phyloP scores from a whole-genome alignment of 2,888 invertebrate species.

The Keiferia lycopersicella region DNA sequence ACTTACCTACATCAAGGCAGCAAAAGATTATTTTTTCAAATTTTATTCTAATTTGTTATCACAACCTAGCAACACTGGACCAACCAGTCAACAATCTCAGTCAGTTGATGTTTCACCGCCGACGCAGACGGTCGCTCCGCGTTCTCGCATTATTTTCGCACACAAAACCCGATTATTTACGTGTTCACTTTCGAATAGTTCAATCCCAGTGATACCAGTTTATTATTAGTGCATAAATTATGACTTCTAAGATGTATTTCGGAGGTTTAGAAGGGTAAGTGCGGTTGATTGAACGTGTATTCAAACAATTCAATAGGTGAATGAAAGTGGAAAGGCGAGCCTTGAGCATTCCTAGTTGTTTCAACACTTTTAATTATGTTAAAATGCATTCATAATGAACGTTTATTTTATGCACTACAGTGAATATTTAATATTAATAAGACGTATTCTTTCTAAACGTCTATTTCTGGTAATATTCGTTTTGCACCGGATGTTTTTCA shows the following conservation, averaged over 20 bases:
- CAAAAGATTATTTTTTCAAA: too few relatives aligned
- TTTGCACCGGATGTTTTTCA: not conserved
- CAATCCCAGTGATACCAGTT: conserved; percentile 31
- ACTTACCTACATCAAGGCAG: too few relatives aligned
- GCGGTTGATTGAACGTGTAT: conserved; percentile 1
- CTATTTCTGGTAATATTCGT: not conserved
- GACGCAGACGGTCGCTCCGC: conserved; percentile 34
- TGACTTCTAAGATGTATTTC: conserved; percentile 55
- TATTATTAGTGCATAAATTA: conserved; percentile 31
- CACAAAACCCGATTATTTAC: conserved; percentile 9
- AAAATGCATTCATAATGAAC: conserved; percentile 28
- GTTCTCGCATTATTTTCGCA: conserved; percentile 28
- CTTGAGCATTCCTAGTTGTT: conserved; percentile 63
- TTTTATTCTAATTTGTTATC: not conserved
- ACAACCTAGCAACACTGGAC: not conserved
- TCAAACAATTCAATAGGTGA: conserved; percentile 20
- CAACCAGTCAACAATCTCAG: conserved; percentile 39
- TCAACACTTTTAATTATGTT: conserved; percentile 42
- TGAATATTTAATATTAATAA: not conserved
- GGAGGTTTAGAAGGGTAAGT: conserved; percentile 75
- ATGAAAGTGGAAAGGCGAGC: conserved; percentile 70
- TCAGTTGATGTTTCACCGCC: conserved; percentile 48
- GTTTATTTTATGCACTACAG: conserved; percentile 24
- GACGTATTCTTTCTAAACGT: not conserved
- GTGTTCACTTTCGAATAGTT: conserved; percentile 30